Conservation (phyloP, 2,113 vertebrate genomes). For the Cochlearius cochlearius region DNA sequence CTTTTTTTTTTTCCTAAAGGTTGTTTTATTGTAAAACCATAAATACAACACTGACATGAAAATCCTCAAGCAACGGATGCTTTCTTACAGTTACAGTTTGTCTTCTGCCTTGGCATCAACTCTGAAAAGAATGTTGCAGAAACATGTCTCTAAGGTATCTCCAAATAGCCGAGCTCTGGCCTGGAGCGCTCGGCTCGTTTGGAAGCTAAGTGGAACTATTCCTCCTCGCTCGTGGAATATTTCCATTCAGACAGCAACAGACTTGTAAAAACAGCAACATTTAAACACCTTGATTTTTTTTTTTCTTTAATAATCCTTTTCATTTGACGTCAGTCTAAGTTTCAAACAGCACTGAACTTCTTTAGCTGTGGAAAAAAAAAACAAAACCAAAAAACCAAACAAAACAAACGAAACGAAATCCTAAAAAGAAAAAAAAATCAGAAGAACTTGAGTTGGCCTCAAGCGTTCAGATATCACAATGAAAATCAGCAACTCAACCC, state of each 20-base stretch:
- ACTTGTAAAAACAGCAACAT: slow-evolving; percentile 78
- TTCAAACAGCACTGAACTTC: slow-evolving; percentile 73
- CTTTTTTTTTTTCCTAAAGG: slow-evolving; percentile 66
- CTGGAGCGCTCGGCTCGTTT: slow-evolving; percentile 54
- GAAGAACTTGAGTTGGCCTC: slow-evolving; percentile 72
- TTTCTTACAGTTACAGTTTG: slow-evolving; percentile 76
- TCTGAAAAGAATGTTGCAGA: slow-evolving; percentile 72
- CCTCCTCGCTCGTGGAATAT: slow-evolving; percentile 67
- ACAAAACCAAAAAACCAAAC: neutral
- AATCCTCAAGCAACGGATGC: slow-evolving; percentile 77
- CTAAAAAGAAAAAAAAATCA: slow-evolving; percentile 51
- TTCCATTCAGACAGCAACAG: slow-evolving; percentile 76
- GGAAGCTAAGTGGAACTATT: slow-evolving; percentile 68
- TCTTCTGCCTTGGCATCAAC: slow-evolving; percentile 76
- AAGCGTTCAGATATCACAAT: slow-evolving; percentile 64
- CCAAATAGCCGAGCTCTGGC: slow-evolving; percentile 59
- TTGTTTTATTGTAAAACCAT: slow-evolving; percentile 84
- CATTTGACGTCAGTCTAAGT: slow-evolving; percentile 72
- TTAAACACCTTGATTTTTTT: slow-evolving; percentile 68
- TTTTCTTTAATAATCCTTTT: slow-evolving; percentile 63
- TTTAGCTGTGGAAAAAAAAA: slow-evolving; percentile 66
- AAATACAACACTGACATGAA: slow-evolving; percentile 84
- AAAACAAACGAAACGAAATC: neutral
- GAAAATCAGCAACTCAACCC: slow-evolving; percentile 73
- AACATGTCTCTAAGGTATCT: slow-evolving; percentile 61